Conservation (phyloP, 2,797 vertebrate genomes). For the Hoplostethus mediterraneus region DNA sequence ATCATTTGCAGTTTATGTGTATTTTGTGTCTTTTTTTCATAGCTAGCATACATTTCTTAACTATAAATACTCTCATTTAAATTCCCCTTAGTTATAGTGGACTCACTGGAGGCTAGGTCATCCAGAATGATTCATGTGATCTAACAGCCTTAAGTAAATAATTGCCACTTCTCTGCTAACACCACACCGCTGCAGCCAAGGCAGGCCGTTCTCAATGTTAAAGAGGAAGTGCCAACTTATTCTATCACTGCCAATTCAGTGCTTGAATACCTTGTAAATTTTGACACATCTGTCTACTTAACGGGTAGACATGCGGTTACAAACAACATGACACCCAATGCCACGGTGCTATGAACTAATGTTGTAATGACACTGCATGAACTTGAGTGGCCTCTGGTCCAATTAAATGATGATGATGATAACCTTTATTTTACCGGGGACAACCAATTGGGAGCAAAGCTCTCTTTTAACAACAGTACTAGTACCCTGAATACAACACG, state of each 20-base stretch:
- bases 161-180: slow-evolving; percentile 42
- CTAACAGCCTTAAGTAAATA: slow-evolving; percentile 40
- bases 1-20: slow-evolving; percentile 26
- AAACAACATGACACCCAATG: slow-evolving; percentile 45
- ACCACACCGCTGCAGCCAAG: slow-evolving; percentile 32
- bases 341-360: slow-evolving; percentile 18
- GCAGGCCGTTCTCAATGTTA: slow-evolving; percentile 45
- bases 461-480: too few relatives aligned
- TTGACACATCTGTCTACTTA: slow-evolving; percentile 67
- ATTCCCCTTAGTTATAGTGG: too few relatives aligned
- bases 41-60: not conserved
- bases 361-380: not conserved
- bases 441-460: too few relatives aligned
- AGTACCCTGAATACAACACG: too few relatives aligned
- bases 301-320: slow-evolving; percentile 38
- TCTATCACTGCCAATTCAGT: slow-evolving; percentile 71
- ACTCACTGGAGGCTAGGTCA: not conserved
- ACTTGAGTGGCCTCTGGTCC: not conserved
- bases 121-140: slow-evolving; percentile 5
- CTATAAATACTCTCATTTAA: not conserved
- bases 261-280: slow-evolving; percentile 60
- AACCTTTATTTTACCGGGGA: too few relatives aligned
- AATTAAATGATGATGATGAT: not conserved
- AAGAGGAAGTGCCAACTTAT: slow-evolving; percentile 67
- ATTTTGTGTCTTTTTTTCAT: slow-evolving; percentile 18